phyloP scores from a whole-genome alignment of 2,888 invertebrate species.

The Cactoblastis cactorum region DNA sequence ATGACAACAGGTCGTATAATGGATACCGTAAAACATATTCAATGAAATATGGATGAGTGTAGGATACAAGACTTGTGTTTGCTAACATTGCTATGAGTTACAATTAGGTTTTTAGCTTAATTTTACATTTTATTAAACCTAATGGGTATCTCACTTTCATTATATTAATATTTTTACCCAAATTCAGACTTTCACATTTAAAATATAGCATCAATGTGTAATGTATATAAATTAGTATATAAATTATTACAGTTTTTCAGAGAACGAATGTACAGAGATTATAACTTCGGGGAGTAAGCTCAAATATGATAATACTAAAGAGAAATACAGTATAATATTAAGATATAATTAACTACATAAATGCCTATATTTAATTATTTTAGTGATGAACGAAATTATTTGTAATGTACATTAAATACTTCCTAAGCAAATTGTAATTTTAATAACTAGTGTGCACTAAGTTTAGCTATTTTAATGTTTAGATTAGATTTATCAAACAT shows the following conservation, averaged over 20 bases:
- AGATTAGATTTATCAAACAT: slow-evolving; percentile 29
- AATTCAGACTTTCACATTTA: not conserved
- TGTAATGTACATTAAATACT: slow-evolving; percentile 70
- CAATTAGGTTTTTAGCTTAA: slow-evolving; percentile 34
- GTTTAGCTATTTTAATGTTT: slow-evolving; percentile 44
- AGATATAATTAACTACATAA: slow-evolving; percentile 34
- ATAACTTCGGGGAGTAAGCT: slow-evolving; percentile 47
- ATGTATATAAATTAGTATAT: slow-evolving; percentile 16
- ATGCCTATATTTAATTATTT: slow-evolving; percentile 33
- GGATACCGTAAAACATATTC: slow-evolving; percentile 11
- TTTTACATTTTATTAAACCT: slow-evolving; percentile 16
- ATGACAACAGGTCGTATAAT: too few relatives aligned
- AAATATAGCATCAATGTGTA: not conserved
- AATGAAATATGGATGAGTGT: slow-evolving; percentile 24
- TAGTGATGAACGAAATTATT: slow-evolving; percentile 69
- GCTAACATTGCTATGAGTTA: slow-evolving; percentile 43
- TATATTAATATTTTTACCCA: not conserved
- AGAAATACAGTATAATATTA: slow-evolving; percentile 35
- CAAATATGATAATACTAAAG: slow-evolving; percentile 44
- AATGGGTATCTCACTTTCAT: slow-evolving; percentile 1
- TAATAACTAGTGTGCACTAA: slow-evolving; percentile 72
- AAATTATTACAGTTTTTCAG: slow-evolving; percentile 14
- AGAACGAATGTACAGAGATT: slow-evolving; percentile 46
- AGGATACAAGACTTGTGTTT: slow-evolving; percentile 47
- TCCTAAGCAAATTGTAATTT: slow-evolving; percentile 73